Base-by-base conservation (phyloP, 2,113 vertebrate species). In the Nerophis lumbriciformis region DNA sequence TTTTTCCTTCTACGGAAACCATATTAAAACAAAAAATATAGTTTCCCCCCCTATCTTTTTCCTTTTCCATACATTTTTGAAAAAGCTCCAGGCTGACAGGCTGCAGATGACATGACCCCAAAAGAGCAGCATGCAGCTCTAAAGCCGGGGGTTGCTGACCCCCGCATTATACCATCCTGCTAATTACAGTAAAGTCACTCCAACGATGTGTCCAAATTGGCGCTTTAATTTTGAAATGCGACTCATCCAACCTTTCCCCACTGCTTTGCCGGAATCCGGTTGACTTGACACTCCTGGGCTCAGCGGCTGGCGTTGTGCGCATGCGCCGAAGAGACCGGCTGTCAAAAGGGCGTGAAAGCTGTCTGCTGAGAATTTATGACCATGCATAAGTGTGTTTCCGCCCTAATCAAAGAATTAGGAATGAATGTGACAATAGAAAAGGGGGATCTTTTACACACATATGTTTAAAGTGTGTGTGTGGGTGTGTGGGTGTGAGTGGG, bases 241-340 rank as follows among this genome's bases (percentile, higher is more conserved):
- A 15, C 8, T 10, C 5, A 42, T 1, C 1, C 5, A 12, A 11
- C 11, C 13, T 56, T 59, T 69, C 21, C 1, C 19, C 19, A 19
- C 4, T 13, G 5, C 53, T 39, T 35, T 62, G 10, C 4, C 16
- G 48, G 21, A 16, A n/a, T 21, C 38, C 4, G 3, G 4, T 28
- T 14, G 0, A 7, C 49, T 59, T 69, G 42, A 64, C 37, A 8
- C 3, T 8, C 39, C n/a, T 4, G 19, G 6, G 10, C 45, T 0
- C 48, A 8, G n/a, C 61, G 13, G 65, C 64, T 44, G 39, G 35
- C 52, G 6, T 65, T 7, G 0, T 0, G 68, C 87, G 87, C 89
- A 88, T 89, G 89, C 88, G 87, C 71, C 1, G 1, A 21, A 6
- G n/a, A 8, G 12, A 16, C 42, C 67, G 60, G 71, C 80, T 81